These are phyloP conservation scores for Cephus spinipes DNA, from an alignment of 2,888 invertebrate species.

Conservation along the genomic window DNA sequence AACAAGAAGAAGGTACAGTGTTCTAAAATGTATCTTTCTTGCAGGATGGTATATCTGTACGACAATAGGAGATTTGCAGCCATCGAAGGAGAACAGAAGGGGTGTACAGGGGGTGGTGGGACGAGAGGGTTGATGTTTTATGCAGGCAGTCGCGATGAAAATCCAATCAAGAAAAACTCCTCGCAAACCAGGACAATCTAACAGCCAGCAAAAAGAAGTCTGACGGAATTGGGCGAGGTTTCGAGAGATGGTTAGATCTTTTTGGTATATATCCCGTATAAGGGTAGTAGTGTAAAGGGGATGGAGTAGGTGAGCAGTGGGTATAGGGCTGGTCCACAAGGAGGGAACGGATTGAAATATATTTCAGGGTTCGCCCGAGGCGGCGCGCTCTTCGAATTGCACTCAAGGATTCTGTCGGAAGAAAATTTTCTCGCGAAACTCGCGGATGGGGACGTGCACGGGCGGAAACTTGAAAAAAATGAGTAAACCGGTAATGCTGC, in stretches of 20 bases:
- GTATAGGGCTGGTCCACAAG: not conserved
- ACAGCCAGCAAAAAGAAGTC: constrained; percentile 30
- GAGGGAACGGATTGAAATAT: constrained; percentile 46
- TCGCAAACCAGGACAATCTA: constrained; percentile 39
- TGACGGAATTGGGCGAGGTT: constrained; percentile 25
- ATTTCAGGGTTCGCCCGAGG: constrained; percentile 41
- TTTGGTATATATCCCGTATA: not conserved
- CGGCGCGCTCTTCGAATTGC: constrained; percentile 35
- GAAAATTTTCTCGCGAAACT: not conserved
- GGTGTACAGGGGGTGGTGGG: constrained; percentile 12
- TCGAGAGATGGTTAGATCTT: not conserved
- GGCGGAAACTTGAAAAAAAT: not conserved
- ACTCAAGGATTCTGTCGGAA: constrained; percentile 14
- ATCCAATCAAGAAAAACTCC: constrained; percentile 44
- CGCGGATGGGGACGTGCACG: not conserved
- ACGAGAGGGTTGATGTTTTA: constrained; percentile 34
- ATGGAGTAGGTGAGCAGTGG: constrained; percentile 5
- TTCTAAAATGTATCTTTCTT: not conserved
- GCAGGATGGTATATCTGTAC: not conserved
- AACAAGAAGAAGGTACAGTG: too few species aligned
- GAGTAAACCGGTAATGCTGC: not conserved
- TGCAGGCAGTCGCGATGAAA: constrained; percentile 44
- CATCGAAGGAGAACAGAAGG: not conserved
- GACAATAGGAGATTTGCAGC: not conserved
- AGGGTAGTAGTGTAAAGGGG: not conserved